Evolutionary conservation across 2,888 invertebrate genomes (phyloP), one percentile per base, ranked within the genome.

Genomic region (Eupeodes luniger): DNA sequence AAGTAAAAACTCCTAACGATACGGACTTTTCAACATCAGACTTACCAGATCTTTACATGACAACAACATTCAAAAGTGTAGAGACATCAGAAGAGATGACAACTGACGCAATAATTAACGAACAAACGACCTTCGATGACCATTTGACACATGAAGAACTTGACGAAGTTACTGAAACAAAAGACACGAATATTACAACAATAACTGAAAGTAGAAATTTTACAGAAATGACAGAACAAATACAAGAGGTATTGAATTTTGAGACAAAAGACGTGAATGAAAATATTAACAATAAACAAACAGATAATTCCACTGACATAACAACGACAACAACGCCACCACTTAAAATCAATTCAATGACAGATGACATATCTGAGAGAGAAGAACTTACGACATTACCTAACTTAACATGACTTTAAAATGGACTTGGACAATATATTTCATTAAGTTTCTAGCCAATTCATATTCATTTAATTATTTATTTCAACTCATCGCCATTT

Each of bases 391-490:
- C 84, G 49, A 80, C 11, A 5, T 69, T 70, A 19, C 14, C 55
- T 11, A 69, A 78, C 55, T 51, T 85, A 59, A 85, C 85, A 55
- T 85, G 81, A 85, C 72, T 5, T 19, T 6, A 16, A 59, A 19
- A 12, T 67, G 27, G 40, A 40, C 40, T 40, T 40, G 9, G 6
- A 40, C 9, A 5, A 40, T 27, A 40, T 40, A 40, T 0, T 76
- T 64, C 5, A 40, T 11, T 64, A 69, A 79, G 66, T 55, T 62
- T 44, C 16, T 59, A 84, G 79, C n/a, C 75, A 75, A 78, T 78
- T 75, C 79, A 64, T 70, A 40, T 14, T 59, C 86, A 86, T 86
- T 51, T 4, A 61, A 57, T 66, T 79, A 86, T 86, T 86, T 86
- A 86, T 86, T 86, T 44, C 2, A 44, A 67, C 62, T 83, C 82